Evolutionary conservation across 2,888 invertebrate genomes (phyloP), one percentile per base, ranked within the genome.

Genomic region (Netelia virgata): DNA sequence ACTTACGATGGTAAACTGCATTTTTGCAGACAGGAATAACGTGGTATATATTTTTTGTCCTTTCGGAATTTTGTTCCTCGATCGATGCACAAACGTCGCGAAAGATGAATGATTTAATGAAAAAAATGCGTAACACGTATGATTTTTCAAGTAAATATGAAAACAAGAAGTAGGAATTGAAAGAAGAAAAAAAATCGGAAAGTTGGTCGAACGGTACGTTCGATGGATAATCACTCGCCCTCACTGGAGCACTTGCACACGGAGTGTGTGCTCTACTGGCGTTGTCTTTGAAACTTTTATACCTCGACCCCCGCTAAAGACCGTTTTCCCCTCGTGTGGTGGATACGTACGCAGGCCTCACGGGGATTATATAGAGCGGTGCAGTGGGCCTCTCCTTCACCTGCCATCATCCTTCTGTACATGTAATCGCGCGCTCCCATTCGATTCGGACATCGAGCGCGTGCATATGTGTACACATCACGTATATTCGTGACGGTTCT

Each of bases 211-310:
- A 28, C 23, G 50, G 61, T 41, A 36, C 43, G n/a, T 64, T 68
- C 36, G 28, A 18, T 50, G 18, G 2, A 36, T 47, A 64, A 75
- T 78, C 82, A 86, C 84, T 72, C n/a, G 77, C 57, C 82, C 84
- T 81, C 75, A 85, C 82, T 82, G 87, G 82, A 86, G 85, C 83
- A 86, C 86, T 84, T 36, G 86, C 83, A 83, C 84, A 85, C 84
- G n/a, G 82, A 68, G 81, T 77, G 81, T 88, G 84, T 88, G 88
- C 86, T 78, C 80, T 82, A 78, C 84, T 82, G 84, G 85, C 82
- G 84, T 85, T 83, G 85, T 82, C 83, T 83, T 84, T 83, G 75
- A 84, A 87, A 86, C 87, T 86, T 88, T 88, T 88, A 88, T 88
- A 88, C 88, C 87, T 82, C 84, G 84, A 69, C 79, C 87, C 84